Evolutionary conservation across 1,140 invertebrate genomes (phyloP).

Genomic region (Aphaenogaster floridana): DNA sequence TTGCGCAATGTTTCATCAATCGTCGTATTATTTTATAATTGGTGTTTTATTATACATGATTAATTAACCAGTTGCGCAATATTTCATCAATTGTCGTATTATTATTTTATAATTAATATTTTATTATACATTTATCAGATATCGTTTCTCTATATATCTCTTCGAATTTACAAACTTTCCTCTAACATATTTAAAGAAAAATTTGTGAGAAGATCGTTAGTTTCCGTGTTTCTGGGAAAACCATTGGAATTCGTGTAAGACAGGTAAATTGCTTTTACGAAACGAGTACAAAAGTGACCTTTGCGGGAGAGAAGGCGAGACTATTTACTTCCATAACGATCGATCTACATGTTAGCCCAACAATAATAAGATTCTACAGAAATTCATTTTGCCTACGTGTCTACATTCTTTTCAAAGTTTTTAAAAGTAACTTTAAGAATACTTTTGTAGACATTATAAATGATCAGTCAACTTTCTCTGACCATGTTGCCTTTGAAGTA

Average conservation of each 20-base stretch:
- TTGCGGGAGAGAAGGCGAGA: background rate
- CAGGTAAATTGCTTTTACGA: background rate
- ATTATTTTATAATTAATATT: background rate
- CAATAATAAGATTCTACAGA: background rate
- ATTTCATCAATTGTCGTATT: background rate
- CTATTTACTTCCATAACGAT: background rate
- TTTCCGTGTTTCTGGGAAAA: background rate
- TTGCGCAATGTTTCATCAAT: background rate
- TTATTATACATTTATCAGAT: background rate
- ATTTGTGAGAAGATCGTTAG: background rate
- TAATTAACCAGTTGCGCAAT: background rate
- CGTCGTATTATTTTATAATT: background rate
- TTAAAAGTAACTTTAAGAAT: too few species aligned
- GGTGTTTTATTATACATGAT: background rate
- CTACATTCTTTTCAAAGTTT: background rate
- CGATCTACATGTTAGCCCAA: background rate
- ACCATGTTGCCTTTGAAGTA: too few species aligned
- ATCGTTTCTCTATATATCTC: background rate
- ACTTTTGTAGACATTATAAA: too few species aligned
- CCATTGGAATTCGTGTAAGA: background rate
- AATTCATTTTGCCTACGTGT: background rate
- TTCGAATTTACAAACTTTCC: background rate
- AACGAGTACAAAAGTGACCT: constrained; percentile 21
- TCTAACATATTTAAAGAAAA: background rate
- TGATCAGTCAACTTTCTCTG: too few species aligned